Conservation (phyloP, 2,888 invertebrate genomes). For the Anodontia alba region DNA sequence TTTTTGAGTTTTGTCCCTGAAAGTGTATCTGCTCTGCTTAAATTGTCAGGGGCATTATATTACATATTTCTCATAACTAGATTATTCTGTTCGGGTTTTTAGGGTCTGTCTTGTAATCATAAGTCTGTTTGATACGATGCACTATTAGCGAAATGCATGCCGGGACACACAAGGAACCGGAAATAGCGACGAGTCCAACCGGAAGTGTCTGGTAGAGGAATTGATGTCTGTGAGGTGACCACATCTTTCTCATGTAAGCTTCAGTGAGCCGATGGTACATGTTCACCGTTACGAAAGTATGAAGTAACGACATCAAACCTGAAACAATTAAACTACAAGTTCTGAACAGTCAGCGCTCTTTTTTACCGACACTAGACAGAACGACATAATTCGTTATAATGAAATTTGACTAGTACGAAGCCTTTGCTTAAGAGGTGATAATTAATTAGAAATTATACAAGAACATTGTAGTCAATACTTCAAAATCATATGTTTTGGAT, state of each 20-base stretch:
- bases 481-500: too few species aligned
- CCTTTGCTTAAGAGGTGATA: too few species aligned
- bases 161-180: neutral
- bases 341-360: too few species aligned
- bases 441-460: too few species aligned
- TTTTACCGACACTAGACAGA: too few species aligned
- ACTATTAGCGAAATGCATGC: neutral
- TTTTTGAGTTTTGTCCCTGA: too few species aligned
- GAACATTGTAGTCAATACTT: too few species aligned
- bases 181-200: neutral
- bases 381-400: too few species aligned
- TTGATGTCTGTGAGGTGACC: neutral
- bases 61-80: too few species aligned
- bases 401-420: too few species aligned
- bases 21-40: too few species aligned
- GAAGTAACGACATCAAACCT: neutral
- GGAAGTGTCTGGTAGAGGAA: constrained; percentile 6
- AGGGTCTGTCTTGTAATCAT: constrained; percentile 4
- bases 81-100: constrained; percentile 1
- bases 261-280: neutral
- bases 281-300: neutral
- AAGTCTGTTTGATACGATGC: neutral
- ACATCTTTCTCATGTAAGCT: neutral
- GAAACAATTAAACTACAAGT: neutral
- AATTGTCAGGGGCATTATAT: too few species aligned